Conservation (phyloP, 2,113 vertebrate species). For the Oostethus manadensis region DNA sequence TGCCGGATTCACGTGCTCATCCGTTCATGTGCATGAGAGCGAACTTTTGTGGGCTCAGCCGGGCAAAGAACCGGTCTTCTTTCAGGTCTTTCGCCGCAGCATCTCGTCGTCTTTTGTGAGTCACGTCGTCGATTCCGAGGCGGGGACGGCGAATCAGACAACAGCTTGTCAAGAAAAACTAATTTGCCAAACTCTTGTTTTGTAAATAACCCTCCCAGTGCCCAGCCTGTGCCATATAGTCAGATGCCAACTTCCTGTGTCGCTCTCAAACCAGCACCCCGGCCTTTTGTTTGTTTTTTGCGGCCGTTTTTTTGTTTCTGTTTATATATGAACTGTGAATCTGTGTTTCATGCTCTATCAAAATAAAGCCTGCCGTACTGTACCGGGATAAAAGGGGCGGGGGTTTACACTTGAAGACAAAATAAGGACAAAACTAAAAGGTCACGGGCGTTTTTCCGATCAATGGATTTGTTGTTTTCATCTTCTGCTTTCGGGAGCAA, state of each 20-base stretch:
- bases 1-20: constrained; percentile 37
- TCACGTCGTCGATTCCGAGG: constrained; percentile 45
- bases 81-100: constrained; percentile 33
- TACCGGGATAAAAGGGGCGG: constrained; percentile 7
- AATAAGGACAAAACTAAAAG: constrained; percentile 7
- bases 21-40: constrained; percentile 54
- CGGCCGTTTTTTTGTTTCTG: constrained; percentile 38
- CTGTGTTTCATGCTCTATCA: constrained; percentile 52
- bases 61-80: constrained; percentile 39
- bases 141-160: constrained; percentile 26
- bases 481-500: constrained; percentile 35
- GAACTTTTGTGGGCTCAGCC: constrained; percentile 43
- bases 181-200: constrained; percentile 67
- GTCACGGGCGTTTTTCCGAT: constrained; percentile 15
- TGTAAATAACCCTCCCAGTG: constrained; percentile 59
- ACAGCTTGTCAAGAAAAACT: constrained; percentile 21
- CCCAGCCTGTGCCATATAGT: constrained; percentile 59
- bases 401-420: neutral
- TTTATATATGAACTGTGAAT: constrained; percentile 61
- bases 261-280: constrained; percentile 57
- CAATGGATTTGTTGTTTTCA: constrained; percentile 25
- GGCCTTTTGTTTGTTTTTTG: constrained; percentile 48
- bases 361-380: constrained; percentile 40
- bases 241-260: constrained; percentile 58
- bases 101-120: constrained; percentile 53